These are phyloP conservation scores for Sakesphorus luctuosus DNA, from an alignment of 2,113 vertebrate genomes.

Conservation along the genomic window DNA sequence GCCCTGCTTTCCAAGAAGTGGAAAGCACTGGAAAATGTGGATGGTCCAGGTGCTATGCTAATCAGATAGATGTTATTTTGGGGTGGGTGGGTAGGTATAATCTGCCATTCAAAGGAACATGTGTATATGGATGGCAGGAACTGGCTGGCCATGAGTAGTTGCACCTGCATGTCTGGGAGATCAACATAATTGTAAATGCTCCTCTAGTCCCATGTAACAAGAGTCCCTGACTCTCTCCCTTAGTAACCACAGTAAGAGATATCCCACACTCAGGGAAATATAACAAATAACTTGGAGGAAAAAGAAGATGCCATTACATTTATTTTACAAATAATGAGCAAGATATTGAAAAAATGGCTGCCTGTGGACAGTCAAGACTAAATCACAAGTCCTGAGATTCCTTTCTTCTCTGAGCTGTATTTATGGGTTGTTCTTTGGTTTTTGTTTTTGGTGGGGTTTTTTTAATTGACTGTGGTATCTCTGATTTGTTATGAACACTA, in stretches of 20 bases:
- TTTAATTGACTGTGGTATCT: neutral
- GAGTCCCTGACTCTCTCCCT: slow-evolving; percentile 7
- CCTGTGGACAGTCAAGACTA: neutral
- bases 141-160: slow-evolving; percentile 59
- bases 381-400: neutral
- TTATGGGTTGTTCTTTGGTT: too few relatives aligned
- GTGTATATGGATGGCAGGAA: slow-evolving; percentile 60
- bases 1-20: slow-evolving; percentile 38
- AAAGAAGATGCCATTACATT: neutral
- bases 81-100: slow-evolving; percentile 53
- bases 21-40: slow-evolving; percentile 42
- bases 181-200: slow-evolving; percentile 48
- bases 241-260: neutral
- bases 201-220: neutral
- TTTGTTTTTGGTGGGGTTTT: neutral
- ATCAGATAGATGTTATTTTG: slow-evolving; percentile 61
- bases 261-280: neutral
- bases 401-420: neutral
- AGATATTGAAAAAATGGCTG: neutral
- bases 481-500: neutral
- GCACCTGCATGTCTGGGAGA: slow-evolving; percentile 60
- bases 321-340: neutral
- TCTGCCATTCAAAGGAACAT: slow-evolving; percentile 48
- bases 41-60: slow-evolving; percentile 64
- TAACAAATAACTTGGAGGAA: neutral